Conservation (phyloP, 1,140 invertebrate species). For the Subanguina moxae region DNA sequence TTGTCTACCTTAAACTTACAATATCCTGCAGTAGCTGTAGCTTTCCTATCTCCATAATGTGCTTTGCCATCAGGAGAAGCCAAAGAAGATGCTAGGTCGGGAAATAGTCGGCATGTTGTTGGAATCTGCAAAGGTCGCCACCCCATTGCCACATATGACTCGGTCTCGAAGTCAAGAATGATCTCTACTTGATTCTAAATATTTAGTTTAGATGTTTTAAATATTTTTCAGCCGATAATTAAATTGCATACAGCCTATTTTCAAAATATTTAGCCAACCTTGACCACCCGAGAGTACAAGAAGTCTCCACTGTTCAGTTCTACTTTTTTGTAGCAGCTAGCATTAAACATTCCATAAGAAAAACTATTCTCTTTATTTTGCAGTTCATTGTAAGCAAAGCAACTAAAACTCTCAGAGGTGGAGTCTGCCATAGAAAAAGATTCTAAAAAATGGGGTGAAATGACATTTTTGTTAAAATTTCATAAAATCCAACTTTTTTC, state of each 20-base stretch:
- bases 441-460: constrained; percentile 4
- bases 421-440: constrained; percentile 16
- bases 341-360: constrained; percentile 41
- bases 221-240: no score
- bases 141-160: constrained; percentile 32
- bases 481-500: constrained; percentile 21
- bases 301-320: constrained; percentile 30
- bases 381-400: constrained; percentile 26
- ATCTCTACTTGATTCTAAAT: constrained; percentile 43
- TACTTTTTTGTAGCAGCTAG: constrained; percentile 32
- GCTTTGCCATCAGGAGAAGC: background rate
- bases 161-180: constrained; percentile 41
- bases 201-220: no score
- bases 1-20: constrained; percentile 5
- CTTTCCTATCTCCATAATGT: background rate
- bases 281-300: constrained; percentile 37
- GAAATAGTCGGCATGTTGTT: constrained; percentile 37
- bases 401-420: constrained; percentile 8
- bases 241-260: no score
- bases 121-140: constrained; percentile 45
- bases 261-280: constrained; percentile 13
- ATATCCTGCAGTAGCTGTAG: constrained; percentile 11
- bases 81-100: constrained; percentile 37
- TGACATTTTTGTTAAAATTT: constrained; percentile 18
- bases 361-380: background rate